phyloP scores from a whole-genome alignment of 2,113 vertebrate genomes.

The Rhinolophus ferrumequinum region DNA sequence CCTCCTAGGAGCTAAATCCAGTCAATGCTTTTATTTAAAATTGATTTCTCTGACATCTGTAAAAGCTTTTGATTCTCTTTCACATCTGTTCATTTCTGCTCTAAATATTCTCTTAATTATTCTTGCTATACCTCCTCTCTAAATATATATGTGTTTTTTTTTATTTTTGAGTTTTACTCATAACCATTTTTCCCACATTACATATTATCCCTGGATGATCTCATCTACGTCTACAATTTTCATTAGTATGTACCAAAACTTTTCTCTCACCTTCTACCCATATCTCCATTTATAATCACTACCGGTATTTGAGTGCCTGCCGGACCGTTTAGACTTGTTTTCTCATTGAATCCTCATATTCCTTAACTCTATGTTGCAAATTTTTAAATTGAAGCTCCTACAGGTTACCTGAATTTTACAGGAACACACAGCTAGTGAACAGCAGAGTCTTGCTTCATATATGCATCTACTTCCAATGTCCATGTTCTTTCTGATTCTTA shows the following conservation, averaged over 20 bases:
- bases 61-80: not conserved
- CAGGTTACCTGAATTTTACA: not conserved
- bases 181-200: not conserved
- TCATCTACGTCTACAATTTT: not conserved
- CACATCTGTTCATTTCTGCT: not conserved
- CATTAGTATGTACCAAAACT: not conserved
- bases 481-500: not conserved
- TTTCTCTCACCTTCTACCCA: not conserved
- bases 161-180: conserved; percentile 32
- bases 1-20: not conserved
- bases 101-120: not conserved
- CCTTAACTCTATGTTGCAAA: not conserved
- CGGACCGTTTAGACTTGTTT: conserved; percentile 24
- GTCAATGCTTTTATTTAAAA: conserved; percentile 12
- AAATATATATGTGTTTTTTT: not conserved
- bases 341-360: not conserved
- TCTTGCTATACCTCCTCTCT: not conserved
- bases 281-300: not conserved
- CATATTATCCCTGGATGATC: not conserved
- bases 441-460: not conserved
- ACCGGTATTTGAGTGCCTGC: not conserved
- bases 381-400: conserved; percentile 9
- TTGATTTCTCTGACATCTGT: not conserved
- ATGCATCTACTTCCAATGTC: not conserved
- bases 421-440: conserved; percentile 1